Conservation (phyloP, 2,888 invertebrate genomes). For the Ethmia dodecea region DNA sequence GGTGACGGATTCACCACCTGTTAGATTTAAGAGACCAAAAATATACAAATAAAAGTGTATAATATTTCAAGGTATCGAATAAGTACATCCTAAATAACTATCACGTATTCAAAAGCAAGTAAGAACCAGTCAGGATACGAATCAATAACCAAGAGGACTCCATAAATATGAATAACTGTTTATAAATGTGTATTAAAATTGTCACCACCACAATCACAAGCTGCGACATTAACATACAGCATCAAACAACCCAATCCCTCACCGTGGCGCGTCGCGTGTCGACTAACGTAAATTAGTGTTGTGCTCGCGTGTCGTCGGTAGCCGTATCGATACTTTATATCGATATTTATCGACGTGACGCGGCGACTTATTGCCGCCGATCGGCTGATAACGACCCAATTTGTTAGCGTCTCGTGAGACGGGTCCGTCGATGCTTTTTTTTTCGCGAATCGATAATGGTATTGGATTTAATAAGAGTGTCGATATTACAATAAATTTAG, state of each 20-base stretch:
- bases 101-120: too few relatives aligned
- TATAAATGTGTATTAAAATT: too few relatives aligned
- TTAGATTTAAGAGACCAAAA: too few relatives aligned
- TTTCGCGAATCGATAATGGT: constrained; percentile 31
- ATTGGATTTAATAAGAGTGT: constrained; percentile 17
- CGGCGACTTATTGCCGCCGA: constrained; percentile 59
- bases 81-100: too few relatives aligned
- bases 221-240: constrained; percentile 19
- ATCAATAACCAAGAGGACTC: too few relatives aligned
- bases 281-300: constrained; percentile 42
- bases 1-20: too few relatives aligned
- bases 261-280: constrained; percentile 31
- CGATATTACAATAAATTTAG: constrained; percentile 8
- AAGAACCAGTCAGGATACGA: too few relatives aligned
- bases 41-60: too few relatives aligned
- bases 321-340: constrained; percentile 50
- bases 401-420: constrained; percentile 48
- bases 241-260: constrained; percentile 19
- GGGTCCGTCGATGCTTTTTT: constrained; percentile 36
- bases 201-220: constrained; percentile 16
- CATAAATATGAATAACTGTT: too few relatives aligned
- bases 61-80: too few relatives aligned
- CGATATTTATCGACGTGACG: constrained; percentile 60
- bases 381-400: constrained; percentile 64
- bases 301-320: constrained; percentile 40